Evolutionary conservation across 2,888 invertebrate genomes (phyloP).

Genomic region (Gasteruption jaculator): DNA sequence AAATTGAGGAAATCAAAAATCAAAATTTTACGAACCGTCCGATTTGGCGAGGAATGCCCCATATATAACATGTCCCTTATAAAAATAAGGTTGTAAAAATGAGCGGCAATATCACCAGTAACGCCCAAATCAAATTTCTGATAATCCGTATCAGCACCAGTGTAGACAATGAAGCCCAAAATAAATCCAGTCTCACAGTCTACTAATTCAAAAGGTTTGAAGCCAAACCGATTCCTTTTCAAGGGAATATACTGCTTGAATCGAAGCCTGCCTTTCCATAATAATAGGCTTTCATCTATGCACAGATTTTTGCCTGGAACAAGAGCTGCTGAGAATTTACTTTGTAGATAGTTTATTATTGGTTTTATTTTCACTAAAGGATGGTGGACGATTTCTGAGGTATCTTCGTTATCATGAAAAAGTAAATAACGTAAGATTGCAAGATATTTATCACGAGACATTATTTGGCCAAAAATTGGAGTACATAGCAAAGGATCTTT

Average conservation of each 20-base stretch:
- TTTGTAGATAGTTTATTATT: conserved; percentile 8
- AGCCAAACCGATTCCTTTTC: conserved; percentile 12
- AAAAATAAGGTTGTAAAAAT: no score
- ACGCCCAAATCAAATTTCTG: no score
- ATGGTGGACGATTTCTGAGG: neutral
- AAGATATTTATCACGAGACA: conserved; percentile 12
- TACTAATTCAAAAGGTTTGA: conserved; percentile 15
- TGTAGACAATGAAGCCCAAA: conserved; percentile 15
- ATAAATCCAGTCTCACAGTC: conserved; percentile 17
- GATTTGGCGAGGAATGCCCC: no score
- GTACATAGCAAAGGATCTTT: no score
- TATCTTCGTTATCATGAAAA: conserved; percentile 12
- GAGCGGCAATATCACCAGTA: no score
- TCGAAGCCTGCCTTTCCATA: conserved; percentile 13
- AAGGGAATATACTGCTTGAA: conserved; percentile 16
- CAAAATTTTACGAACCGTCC: no score
- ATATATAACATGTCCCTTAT: no score
- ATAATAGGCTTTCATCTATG: no score
- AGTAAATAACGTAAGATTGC: conserved; percentile 10
- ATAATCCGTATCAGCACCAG: no score
- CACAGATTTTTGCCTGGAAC: no score
- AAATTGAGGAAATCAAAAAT: no score
- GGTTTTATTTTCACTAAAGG: conserved; percentile 15
- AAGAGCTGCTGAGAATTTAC: conserved; percentile 5
- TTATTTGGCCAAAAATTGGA: no score